These are phyloP conservation scores for Lasaia peninsularis DNA, from an alignment of 1,140 invertebrate genomes.

Conservation along the genomic window DNA sequence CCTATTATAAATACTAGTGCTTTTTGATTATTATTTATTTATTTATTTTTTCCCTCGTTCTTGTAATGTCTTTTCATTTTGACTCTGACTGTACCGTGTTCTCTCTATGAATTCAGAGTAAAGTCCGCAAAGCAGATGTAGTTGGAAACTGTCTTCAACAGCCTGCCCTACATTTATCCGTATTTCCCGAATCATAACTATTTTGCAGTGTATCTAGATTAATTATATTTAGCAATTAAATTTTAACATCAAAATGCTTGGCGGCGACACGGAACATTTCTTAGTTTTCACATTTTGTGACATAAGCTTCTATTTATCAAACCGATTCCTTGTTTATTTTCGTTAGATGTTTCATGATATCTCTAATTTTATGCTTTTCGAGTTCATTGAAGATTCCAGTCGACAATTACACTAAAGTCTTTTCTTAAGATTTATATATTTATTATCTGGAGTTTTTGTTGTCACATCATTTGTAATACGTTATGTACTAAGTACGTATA, in stretches of 20 bases:
- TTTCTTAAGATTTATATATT: no score
- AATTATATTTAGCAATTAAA: slow-evolving; percentile 72
- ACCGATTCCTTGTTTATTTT: slow-evolving; percentile 55
- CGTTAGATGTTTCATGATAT: slow-evolving; percentile 23
- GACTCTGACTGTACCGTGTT: not conserved
- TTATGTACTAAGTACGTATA: no score
- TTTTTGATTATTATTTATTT: no score
- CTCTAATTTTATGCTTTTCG: slow-evolving; percentile 9
- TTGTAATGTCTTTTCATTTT: no score
- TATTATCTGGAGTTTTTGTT: no score
- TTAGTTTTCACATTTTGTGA: slow-evolving; percentile 54
- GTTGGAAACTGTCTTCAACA: slow-evolving; percentile 17
- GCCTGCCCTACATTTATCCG: slow-evolving; percentile 29
- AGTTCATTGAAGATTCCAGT: slow-evolving; percentile 4
- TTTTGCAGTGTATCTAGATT: slow-evolving; percentile 47
- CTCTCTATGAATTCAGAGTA: not conserved
- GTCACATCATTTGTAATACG: no score
- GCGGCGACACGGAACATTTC: slow-evolving; percentile 60
- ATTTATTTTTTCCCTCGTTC: no score
- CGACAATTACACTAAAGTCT: not conserved
- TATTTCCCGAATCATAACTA: slow-evolving; percentile 45
- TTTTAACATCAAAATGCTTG: slow-evolving; percentile 55
- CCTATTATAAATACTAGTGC: no score
- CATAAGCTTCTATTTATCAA: slow-evolving; percentile 44
- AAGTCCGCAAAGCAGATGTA: slow-evolving; percentile 9